Conservation (phyloP, 2,113 vertebrate species). For the Psettodes erumei region DNA sequence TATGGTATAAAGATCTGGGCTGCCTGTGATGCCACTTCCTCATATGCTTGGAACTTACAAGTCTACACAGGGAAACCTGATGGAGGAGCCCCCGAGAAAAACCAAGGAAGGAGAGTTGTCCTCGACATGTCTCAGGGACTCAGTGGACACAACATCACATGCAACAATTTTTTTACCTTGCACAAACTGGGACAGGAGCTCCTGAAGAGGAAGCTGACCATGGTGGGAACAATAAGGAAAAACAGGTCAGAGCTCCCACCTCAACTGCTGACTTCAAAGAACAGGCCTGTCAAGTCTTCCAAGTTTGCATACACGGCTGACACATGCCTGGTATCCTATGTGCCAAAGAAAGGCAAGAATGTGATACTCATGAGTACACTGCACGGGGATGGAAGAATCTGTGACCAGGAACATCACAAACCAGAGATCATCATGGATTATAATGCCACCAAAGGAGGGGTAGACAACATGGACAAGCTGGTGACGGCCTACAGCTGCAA, state of each 20-base stretch:
- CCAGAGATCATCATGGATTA: neutral
- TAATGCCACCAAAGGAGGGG: neutral
- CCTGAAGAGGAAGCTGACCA: neutral
- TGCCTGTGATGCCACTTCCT: neutral
- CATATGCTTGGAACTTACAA: neutral
- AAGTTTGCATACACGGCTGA: neutral
- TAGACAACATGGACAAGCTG: slow-evolving; percentile 3
- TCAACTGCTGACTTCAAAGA: neutral
- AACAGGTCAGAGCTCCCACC: neutral
- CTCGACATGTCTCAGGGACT: neutral
- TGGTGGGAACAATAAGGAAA: neutral
- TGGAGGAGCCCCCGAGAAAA: neutral
- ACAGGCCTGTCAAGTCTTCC: neutral
- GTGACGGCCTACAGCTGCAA: neutral
- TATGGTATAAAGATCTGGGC: neutral
- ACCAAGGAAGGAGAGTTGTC: neutral
- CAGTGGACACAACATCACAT: neutral
- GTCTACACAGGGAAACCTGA: neutral
- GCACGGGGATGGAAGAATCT: too few species aligned
- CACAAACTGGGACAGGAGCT: neutral
- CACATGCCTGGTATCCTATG: too few species aligned
- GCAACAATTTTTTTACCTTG: neutral
- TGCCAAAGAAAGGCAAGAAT: too few species aligned
- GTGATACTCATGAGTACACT: too few species aligned
- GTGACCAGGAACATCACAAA: neutral